These are phyloP conservation scores for Lagocephalus sceleratus DNA, from an alignment of 2,797 vertebrate species.

Conservation along the genomic window DNA sequence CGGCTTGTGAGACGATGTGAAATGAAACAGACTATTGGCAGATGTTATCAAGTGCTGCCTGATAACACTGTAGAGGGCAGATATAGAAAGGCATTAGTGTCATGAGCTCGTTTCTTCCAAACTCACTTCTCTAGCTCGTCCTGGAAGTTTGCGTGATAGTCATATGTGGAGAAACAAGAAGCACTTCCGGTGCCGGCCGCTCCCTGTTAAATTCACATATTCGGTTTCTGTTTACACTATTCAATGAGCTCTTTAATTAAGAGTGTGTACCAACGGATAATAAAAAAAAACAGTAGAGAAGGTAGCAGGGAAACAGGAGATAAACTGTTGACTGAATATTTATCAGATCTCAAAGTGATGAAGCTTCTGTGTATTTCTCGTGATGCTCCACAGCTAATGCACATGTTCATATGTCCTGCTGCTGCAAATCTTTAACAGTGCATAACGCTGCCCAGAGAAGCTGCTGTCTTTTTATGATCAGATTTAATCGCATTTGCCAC, in stretches of 20 bases:
- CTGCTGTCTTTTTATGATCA: constrained; percentile 8
- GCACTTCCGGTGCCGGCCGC: constrained; percentile 22
- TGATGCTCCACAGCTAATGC: too few species aligned
- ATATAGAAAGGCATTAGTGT: constrained; percentile 31
- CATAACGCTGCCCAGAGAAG: neutral
- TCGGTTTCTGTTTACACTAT: constrained; percentile 48
- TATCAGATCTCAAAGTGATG: constrained; percentile 8
- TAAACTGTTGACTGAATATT: constrained; percentile 30
- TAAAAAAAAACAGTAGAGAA: neutral
- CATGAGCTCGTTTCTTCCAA: constrained; percentile 43
- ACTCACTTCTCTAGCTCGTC: constrained; percentile 51
- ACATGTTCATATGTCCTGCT: too few species aligned
- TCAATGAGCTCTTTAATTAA: constrained; percentile 62
- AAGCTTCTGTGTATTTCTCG: neutral
- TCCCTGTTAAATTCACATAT: constrained; percentile 30
- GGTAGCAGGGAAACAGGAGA: constrained; percentile 6
- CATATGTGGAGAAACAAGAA: constrained; percentile 41
- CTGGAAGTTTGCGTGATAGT: constrained; percentile 37
- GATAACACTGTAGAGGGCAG: constrained; percentile 32
- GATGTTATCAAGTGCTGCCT: constrained; percentile 39
- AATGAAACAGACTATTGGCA: constrained; percentile 52
- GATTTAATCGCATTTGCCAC: constrained; percentile 2
- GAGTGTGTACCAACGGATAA: constrained; percentile 28
- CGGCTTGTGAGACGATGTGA: constrained; percentile 28
- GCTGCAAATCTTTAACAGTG: too few species aligned